Evolutionary conservation across 2,113 vertebrate genomes (phyloP).

Genomic region (Silurus asotus): DNA sequence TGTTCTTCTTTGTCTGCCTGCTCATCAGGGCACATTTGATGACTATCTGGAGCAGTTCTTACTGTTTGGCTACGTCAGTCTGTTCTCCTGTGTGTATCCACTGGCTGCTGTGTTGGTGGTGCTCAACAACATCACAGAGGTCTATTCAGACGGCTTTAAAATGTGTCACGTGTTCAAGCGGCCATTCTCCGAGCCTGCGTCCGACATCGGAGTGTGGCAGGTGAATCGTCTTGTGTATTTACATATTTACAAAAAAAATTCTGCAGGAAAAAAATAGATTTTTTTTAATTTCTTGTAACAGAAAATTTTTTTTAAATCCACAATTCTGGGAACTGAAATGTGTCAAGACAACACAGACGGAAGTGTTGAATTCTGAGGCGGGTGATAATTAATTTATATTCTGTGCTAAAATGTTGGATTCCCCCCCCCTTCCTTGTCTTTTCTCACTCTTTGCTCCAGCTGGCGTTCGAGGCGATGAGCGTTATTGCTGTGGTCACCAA

Average conservation of each 20-base stretch:
- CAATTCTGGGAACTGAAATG: not conserved
- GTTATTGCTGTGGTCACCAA: conserved; percentile 95
- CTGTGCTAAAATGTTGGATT: conserved; percentile 10
- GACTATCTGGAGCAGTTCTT: conserved; percentile 96
- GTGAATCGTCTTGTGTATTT: conserved; percentile 65
- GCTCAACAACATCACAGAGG: conserved; percentile 92
- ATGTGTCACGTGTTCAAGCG: conserved; percentile 94
- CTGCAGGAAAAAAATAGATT: too few relatives aligned
- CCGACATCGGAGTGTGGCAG: conserved; percentile 96
- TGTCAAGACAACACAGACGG: conserved; percentile 24
- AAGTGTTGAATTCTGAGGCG: conserved; percentile 21
- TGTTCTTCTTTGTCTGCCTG: not conserved
- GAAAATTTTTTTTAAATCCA: conserved; percentile 4
- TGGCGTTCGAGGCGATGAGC: conserved; percentile 97
- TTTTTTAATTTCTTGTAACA: too few relatives aligned
- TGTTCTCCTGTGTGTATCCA: conserved; percentile 97
- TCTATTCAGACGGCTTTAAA: conserved; percentile 95
- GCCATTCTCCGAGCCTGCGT: conserved; percentile 88
- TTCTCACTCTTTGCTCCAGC: conserved; percentile 67
- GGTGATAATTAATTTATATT: conserved; percentile 30
- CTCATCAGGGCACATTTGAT: conserved; percentile 89
- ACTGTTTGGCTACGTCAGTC: conserved; percentile 95
- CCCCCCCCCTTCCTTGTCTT: not conserved
- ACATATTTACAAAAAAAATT: too few relatives aligned
- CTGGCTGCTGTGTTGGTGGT: conserved; percentile 92